These are phyloP conservation scores for Acrossocheilus fasciatus DNA, from an alignment of 2,797 vertebrate species.

Conservation along the genomic window DNA sequence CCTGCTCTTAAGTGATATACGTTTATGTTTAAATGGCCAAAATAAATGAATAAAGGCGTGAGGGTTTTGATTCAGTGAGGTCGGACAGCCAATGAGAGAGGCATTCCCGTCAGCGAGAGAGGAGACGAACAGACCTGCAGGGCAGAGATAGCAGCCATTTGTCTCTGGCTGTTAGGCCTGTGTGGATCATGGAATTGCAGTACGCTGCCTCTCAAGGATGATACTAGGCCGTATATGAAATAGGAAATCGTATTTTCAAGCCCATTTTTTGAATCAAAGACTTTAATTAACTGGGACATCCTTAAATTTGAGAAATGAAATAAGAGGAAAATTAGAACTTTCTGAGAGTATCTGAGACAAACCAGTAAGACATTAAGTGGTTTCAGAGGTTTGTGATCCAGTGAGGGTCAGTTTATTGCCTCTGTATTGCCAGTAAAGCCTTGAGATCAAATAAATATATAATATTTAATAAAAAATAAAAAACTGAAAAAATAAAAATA, in stretches of 20 bases:
- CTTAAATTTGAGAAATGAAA: slow-evolving; percentile 67
- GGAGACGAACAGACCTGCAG: not conserved
- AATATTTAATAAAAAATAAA: not conserved
- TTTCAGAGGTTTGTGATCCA: slow-evolving; percentile 15
- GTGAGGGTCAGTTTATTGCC: not conserved
- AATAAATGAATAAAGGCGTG: slow-evolving; percentile 26
- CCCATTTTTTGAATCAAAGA: slow-evolving; percentile 69
- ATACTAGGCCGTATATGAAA: slow-evolving; percentile 51
- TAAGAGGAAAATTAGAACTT: slow-evolving; percentile 58
- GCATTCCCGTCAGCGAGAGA: not conserved
- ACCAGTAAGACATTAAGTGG: slow-evolving; percentile 38
- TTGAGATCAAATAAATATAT: not conserved
- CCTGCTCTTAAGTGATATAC: slow-evolving; percentile 2
- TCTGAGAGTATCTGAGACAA: slow-evolving; percentile 54
- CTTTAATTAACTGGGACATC: slow-evolving; percentile 72
- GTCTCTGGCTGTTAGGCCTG: slow-evolving; percentile 13
- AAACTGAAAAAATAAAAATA: not conserved
- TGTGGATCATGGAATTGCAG: slow-evolving; percentile 3
- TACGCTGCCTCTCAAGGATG: slow-evolving; percentile 13
- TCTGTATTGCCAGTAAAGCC: not conserved
- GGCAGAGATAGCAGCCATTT: slow-evolving; percentile 19
- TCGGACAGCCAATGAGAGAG: slow-evolving; percentile 9
- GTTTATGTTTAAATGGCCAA: slow-evolving; percentile 10
- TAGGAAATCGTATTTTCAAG: slow-evolving; percentile 66
- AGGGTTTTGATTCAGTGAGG: slow-evolving; percentile 16